Percentiles rank a stretch among this genome's conserved stretches.
phyloP scores from a whole-genome alignment of 2,797 vertebrate species.

The Anguilla anguilla region DNA sequence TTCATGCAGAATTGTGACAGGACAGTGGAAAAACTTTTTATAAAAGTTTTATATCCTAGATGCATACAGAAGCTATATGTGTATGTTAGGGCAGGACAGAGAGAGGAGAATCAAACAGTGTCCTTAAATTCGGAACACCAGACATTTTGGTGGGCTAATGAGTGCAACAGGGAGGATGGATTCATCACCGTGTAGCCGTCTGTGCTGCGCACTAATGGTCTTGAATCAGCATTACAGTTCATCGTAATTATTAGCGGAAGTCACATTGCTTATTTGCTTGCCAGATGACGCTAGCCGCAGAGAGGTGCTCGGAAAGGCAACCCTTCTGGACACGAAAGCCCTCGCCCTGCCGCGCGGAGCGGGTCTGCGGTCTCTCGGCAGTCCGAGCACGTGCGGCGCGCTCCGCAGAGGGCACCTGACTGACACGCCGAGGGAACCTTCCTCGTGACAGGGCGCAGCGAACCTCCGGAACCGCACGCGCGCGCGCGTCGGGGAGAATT shows the following conservation, averaged over 20 bases:
- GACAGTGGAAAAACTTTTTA: not conserved
- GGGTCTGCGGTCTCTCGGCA: not conserved
- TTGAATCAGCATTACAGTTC: slow-evolving; percentile 8
- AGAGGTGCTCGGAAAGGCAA: not conserved
- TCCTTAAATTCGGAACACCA: not conserved
- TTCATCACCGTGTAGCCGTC: not conserved
- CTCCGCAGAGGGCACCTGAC: slow-evolving; percentile 49
- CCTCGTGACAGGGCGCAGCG: slow-evolving; percentile 48
- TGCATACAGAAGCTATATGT: not conserved
- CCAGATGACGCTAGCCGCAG: not conserved
- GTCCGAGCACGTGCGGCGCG: not conserved
- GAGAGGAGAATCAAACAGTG: not conserved
- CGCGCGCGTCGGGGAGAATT: not conserved
- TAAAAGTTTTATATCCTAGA: not conserved
- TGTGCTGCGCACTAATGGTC: not conserved
- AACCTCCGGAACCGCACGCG: not conserved
- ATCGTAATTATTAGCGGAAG: not conserved
- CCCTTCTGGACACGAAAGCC: not conserved
- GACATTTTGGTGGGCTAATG: not conserved
- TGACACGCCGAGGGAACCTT: slow-evolving; percentile 56
- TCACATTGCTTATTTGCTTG: not conserved
- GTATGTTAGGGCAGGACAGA: not conserved
- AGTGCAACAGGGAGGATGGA: not conserved
- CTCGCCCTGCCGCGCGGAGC: not conserved
- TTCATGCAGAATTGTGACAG: no score